Base-by-base conservation (phyloP, 1,140 invertebrate species). In the Manduca sexta region DNA sequence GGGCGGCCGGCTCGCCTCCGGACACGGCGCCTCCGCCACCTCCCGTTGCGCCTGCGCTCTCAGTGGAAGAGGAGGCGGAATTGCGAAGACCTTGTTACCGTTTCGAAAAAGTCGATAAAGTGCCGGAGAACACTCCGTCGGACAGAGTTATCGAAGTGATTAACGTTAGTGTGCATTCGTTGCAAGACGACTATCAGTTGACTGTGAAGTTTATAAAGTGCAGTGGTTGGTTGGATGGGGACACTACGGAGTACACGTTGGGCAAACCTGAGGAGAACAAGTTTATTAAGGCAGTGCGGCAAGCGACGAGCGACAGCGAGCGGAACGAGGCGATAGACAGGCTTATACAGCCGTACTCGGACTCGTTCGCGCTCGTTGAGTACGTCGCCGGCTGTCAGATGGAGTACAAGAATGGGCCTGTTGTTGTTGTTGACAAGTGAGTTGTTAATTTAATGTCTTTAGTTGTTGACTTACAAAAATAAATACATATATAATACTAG, bases 151-250 rank as follows among this genome's bases (percentile, higher is more conserved):
- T 87, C 30, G 81, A 84, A 57, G 82, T 85, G 16, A 86, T 78
- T 13, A 79, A 86, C 35, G 76, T 96, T 47, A 91, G 92, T 33
- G 92, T 95, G 47, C 92, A 94, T 69, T 95, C 93, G 21, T 84
- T 94, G 51, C 93, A 98, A 87, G 97, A 98, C 83, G 97, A 98
- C 86, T 98, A 97, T 81, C 95, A 97, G 79, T 86, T 98, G 45
- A 93, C 91, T 70, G 95, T 97, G n/a, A 92, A 94, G 69, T 93
- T 98, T 77, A 91, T 98, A 16, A 93, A 95, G 72, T 94, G 93
- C 61, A 90, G 91, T 51, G 90, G 92, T 56, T 94, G 95, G 95
- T 90, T 90, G 88, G 88, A 88, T 26, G 88, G 81, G 33, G 70
- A 79, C 17, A 86, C 81, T 0, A 77, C 77, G 4, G 69, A 78